Base-by-base conservation (phyloP, 2,888 invertebrate species). In the Alcis repandata region DNA sequence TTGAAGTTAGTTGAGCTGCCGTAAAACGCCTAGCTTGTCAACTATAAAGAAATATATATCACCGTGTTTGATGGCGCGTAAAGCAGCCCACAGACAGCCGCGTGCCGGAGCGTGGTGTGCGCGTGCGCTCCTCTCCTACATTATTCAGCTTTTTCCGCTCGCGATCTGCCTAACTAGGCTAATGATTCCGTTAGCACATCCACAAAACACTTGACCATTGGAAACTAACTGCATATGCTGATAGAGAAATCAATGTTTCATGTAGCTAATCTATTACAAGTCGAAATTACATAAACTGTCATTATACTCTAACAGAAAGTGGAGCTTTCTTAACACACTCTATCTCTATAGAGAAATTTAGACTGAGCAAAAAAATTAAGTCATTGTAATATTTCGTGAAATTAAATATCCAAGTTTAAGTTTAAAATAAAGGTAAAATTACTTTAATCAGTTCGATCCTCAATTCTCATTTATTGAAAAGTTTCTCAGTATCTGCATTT, bases 141-240 rank as follows among this genome's bases (percentile, higher is more conserved):
- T 89, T 86, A 91, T 91, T 88, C 89, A 87, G 80, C 84, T 90
- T 90, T 89, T 90, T 90, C 85, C 86, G 86, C 86, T 84, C 86
- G 86, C 82, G 81, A 86, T 88, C 84, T 79, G 78, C 71, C 73
- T 84, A 92, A 87, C 85, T 91, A 82, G 92, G 91, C 88, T 91
- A 91, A 88, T 89, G 90, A 90, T 89, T 87, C 91, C 92, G 92
- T 91, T 92, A 91, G 85, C 87, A 82, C 87, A 88, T 89, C 86
- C 86, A 91, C 88, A 87, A 89, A 91, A 90, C 89, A 89, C 77
- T 78, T 78, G 82, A 78, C 86, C 79, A 91, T 85, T 84, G 86
- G 85, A 84, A 86, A 79, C 80, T 89, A 87, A 89, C 88, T 89
- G 89, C 87, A 70, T 79, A 77, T 77, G 69, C 73, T 78, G 77